These are phyloP conservation scores for Silurus lanzhouensis DNA, from an alignment of 2,797 vertebrate genomes.

Conservation along the genomic window DNA sequence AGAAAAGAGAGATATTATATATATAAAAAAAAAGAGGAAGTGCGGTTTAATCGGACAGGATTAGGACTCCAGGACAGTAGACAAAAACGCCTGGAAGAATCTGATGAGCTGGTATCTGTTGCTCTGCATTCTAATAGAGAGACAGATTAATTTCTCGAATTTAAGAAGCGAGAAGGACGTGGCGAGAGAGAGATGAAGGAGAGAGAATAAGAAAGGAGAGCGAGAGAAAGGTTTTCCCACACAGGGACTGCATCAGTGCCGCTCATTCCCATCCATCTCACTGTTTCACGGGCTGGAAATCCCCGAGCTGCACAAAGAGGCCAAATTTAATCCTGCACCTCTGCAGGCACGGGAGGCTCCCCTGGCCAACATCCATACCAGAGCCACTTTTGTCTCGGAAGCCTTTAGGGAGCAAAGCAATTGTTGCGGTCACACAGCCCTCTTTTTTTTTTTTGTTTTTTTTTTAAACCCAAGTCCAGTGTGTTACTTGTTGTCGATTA, in stretches of 20 bases:
- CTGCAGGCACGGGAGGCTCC: constrained; percentile 80
- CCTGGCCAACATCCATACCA: constrained; percentile 74
- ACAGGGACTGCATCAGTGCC: constrained; percentile 70
- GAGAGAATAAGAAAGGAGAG: constrained; percentile 25
- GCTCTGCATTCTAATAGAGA: constrained; percentile 29
- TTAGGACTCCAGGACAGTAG: constrained; percentile 31
- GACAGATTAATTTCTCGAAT: constrained; percentile 45
- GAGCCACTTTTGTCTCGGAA: constrained; percentile 73
- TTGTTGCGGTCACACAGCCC: constrained; percentile 74
- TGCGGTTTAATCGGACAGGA: constrained; percentile 7
- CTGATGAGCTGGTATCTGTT: constrained; percentile 42
- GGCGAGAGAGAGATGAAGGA: constrained; percentile 43
- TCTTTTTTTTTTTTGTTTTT: constrained; percentile 47
- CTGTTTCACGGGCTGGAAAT: constrained; percentile 79
- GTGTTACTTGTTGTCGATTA: constrained; percentile 68
- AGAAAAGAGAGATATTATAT: neutral
- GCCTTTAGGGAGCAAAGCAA: constrained; percentile 75
- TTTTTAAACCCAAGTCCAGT: constrained; percentile 53
- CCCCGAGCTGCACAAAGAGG: constrained; percentile 77
- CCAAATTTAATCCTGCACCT: constrained; percentile 79
- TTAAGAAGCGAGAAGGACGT: constrained; percentile 36
- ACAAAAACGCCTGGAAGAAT: constrained; percentile 32
- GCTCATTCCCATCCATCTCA: constrained; percentile 79
- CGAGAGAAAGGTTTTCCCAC: constrained; percentile 67
- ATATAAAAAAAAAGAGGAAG: neutral